Base-by-base conservation (phyloP, 1,140 invertebrate genomes). In the Scylla paramamosain region DNA sequence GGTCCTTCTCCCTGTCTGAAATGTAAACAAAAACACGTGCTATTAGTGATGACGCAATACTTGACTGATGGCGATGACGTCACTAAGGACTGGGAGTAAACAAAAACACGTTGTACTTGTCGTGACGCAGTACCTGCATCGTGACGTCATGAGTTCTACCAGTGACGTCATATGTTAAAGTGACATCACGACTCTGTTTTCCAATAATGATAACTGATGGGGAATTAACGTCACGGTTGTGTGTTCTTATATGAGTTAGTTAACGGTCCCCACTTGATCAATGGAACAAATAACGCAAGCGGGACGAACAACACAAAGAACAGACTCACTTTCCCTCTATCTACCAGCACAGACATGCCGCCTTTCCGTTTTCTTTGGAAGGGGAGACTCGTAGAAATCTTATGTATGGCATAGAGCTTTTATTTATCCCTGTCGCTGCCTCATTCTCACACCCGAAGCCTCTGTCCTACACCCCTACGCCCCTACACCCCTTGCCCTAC, bases 1-100 rank as follows among this genome's bases (percentile, higher is more conserved):
- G 83, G 82, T 25, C 83, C 92, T 25, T 93, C 92, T 45, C 45
- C 39, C n/a, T 59, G 86, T 48, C 92, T 93, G 92, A 28, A 4
- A 59, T 28, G 88, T n/a, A 28, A 90, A 90, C 6, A 12, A 90
- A 90, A 90, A 25, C 45, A 46, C 87, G 16, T 89, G 25, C n/a
- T 29, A 88, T 77, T 59, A 59, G 52, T 59, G 52, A 59, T 48
- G 46, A 48, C 46, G 46, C 46, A 48, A 48, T 48, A 48, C 46
- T 14, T 48, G n/a, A n/a, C n/a, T n/a, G n/a, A n/a, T n/a, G 46
- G 46, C 46, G 46, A 48, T 48, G 46, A 48, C 46, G 46, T 48
- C 46, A 48, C 14, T 48, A 48, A n/a, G n/a, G n/a, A n/a, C n/a
- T n/a, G n/a, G n/a, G n/a, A 6, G 52, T 59, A 59, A 59, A 59